Base-by-base conservation (phyloP, 2,888 invertebrate species). In the Ormyrus labotus region DNA sequence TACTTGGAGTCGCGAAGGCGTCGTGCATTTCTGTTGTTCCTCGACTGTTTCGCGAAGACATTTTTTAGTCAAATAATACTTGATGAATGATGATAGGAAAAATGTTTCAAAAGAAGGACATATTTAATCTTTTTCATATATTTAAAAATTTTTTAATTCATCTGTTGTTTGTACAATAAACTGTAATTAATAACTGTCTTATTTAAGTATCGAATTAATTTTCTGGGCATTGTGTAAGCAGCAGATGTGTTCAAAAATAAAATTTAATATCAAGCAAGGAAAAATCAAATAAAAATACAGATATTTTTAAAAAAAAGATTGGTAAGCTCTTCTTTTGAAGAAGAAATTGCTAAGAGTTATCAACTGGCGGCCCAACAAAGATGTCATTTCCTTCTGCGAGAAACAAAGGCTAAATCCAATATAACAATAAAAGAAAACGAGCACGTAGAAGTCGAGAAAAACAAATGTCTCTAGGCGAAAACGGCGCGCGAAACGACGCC, bases 41-140 rank as follows among this genome's bases (percentile, higher is more conserved):
- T 77, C 53, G 68, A 81, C 73, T 69, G 61, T 76, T 76, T 80
- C 64, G 73, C 77, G 6, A 67, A 55, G 45, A 77, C 51, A 74
- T 81, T 84, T 82, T 82, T 80, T 74, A 51, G 13, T 19, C 45
- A 55, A 57, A 61, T 47, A 34, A 76, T 57, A 10, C 34, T 57
- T 69, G 45, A 58, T 13, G 71, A 64, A 76, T 71, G 63, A 55
- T 34, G 13, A 68, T 51, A 9, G 61, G 10, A 19, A 19, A 19
- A 1, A 19, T 19, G 1, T 19, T 19, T 19, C 19, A 19, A 19
- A 19, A 19, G 19, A 19, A 19, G 19, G 19, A 19, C 19, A 19
- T 19, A 19, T 19, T 19, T 19, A 19, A 19, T 19, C 19, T 19
- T 19, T 19, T 19, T 19, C 19, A 19, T 19, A 19, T 19, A 19